Evolutionary conservation across 2,797 vertebrate species (phyloP).

Genomic region (Gephyroberyx darwinii): DNA sequence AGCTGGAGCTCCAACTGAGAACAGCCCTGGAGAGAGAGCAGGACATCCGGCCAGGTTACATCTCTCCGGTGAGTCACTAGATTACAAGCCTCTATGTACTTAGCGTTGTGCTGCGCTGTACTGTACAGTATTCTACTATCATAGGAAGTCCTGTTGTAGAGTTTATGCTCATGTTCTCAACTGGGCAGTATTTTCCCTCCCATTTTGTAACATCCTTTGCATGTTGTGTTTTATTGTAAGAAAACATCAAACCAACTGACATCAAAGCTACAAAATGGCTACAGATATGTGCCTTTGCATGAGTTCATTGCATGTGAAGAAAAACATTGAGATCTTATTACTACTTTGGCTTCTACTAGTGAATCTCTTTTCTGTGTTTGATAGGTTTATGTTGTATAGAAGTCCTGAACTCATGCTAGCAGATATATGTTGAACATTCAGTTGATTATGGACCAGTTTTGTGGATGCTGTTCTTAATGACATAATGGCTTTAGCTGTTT

Average conservation of each 20-base stretch:
- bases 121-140: slow-evolving; percentile 19
- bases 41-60: slow-evolving; percentile 81
- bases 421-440: slow-evolving; percentile 45
- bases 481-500: slow-evolving; percentile 31
- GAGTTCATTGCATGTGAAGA: slow-evolving; percentile 82
- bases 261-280: slow-evolving; percentile 61
- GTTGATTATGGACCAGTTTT: slow-evolving; percentile 25
- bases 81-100: neutral
- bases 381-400: slow-evolving; percentile 38
- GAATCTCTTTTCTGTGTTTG: slow-evolving; percentile 60
- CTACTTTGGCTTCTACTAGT: slow-evolving; percentile 71
- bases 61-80: slow-evolving; percentile 82
- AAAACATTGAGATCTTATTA: slow-evolving; percentile 63
- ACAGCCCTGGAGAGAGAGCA: slow-evolving; percentile 81
- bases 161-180: slow-evolving; percentile 4
- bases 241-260: slow-evolving; percentile 74
- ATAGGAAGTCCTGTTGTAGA: slow-evolving; percentile 9
- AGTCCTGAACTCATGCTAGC: slow-evolving; percentile 62
- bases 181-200: slow-evolving; percentile 54
- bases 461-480: slow-evolving; percentile 35
- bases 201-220: slow-evolving; percentile 81
- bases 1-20: slow-evolving; percentile 82
- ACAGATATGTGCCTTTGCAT: slow-evolving; percentile 78
- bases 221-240: slow-evolving; percentile 76
- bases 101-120: slow-evolving; percentile 7